These are phyloP conservation scores for Temnothorax longispinosus DNA, from an alignment of 1,140 invertebrate species.

Conservation along the genomic window DNA sequence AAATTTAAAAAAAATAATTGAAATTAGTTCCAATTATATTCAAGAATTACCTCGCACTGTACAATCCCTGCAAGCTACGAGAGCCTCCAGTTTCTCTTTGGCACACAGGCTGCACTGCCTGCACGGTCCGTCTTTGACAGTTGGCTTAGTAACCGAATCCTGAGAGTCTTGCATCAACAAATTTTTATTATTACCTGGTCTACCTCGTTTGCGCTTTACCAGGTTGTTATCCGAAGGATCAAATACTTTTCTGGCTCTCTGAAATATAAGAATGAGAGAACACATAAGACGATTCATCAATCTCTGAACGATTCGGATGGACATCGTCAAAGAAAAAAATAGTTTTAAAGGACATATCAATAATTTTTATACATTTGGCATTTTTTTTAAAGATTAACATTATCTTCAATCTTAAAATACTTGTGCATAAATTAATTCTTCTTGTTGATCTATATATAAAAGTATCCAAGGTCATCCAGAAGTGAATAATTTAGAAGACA, in stretches of 20 bases:
- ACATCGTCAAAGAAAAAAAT: neutral
- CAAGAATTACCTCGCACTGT: constrained; percentile 89
- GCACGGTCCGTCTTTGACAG: constrained; percentile 84
- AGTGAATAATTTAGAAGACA: neutral
- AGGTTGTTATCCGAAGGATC: constrained; percentile 92
- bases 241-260: constrained; percentile 91
- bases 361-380: neutral
- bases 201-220: constrained; percentile 88
- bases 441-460: neutral
- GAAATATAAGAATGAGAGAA: constrained; percentile 27
- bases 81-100: constrained; percentile 87
- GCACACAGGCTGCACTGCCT: constrained; percentile 84
- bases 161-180: constrained; percentile 77
- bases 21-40: neutral
- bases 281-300: neutral
- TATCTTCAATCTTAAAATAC: neutral
- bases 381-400: too few species aligned
- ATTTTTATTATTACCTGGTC: constrained; percentile 87
- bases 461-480: neutral
- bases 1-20: neutral
- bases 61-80: constrained; percentile 92
- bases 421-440: neutral
- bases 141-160: constrained; percentile 76
- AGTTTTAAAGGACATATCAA: neutral
- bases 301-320: neutral